phyloP scores from a whole-genome alignment of 2,797 vertebrate species.

The Eulemur mongoz region DNA sequence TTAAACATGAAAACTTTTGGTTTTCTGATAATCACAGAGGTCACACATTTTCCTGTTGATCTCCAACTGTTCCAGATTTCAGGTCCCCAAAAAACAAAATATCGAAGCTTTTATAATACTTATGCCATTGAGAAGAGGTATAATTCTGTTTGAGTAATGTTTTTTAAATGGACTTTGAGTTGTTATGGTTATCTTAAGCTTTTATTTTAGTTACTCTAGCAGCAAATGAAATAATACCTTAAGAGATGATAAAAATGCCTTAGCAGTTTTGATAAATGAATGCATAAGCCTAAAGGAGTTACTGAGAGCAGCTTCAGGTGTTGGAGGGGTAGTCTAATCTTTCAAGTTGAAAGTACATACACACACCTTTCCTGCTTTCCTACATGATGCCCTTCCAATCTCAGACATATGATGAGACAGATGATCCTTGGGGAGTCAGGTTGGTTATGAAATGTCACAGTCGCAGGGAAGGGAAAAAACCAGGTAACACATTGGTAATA shows the following conservation, averaged over 20 bases:
- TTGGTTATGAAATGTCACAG: not conserved
- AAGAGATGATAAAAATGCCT: not conserved
- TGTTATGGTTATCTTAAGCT: not conserved
- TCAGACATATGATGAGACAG: not conserved
- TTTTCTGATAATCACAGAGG: constrained; percentile 15
- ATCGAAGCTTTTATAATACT: not conserved
- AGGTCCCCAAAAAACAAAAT: constrained; percentile 6
- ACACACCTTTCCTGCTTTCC: not conserved
- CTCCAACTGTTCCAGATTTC: constrained; percentile 20
- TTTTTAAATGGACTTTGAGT: constrained; percentile 1
- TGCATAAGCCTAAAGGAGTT: not conserved
- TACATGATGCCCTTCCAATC: not conserved
- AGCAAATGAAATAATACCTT: constrained; percentile 1
- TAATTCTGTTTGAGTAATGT: constrained; percentile 35
- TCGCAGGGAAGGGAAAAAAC: not conserved
- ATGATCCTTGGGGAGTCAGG: not conserved
- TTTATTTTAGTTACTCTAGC: not conserved
- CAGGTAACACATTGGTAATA: not conserved
- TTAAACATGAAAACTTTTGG: constrained; percentile 29
- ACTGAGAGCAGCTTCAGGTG: not conserved
- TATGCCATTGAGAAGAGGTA: not conserved
- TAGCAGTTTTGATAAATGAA: constrained; percentile 37
- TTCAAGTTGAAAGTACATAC: not conserved
- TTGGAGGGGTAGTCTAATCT: not conserved
- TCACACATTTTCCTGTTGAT: constrained; percentile 29